Conservation (phyloP, 2,113 vertebrate genomes). For the Mionectes macconnelli region DNA sequence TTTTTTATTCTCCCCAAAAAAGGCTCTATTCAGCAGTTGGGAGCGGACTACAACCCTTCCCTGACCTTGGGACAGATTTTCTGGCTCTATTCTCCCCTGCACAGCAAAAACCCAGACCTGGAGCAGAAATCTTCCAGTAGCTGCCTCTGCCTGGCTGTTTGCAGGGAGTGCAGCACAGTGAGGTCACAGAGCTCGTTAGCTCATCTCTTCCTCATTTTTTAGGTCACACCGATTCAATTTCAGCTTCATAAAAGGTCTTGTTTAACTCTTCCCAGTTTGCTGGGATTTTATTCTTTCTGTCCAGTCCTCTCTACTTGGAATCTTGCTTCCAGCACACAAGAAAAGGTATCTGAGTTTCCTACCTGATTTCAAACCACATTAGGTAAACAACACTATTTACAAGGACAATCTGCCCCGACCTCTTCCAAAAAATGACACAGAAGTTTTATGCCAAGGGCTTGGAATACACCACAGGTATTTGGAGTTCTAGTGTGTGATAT, state of each 20-base stretch:
- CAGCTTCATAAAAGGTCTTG: neutral
- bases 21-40: neutral
- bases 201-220: neutral
- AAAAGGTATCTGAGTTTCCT: neutral
- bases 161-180: neutral
- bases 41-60: neutral
- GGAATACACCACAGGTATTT: neutral
- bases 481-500: neutral
- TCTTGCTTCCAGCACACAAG: neutral
- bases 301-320: neutral
- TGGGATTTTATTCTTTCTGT: neutral
- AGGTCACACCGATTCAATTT: neutral
- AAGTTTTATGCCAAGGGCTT: neutral
- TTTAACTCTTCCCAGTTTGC: neutral
- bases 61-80: conserved; percentile 25
- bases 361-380: neutral
- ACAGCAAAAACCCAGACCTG: neutral
- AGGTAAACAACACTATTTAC: neutral
- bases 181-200: neutral
- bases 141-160: neutral
- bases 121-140: neutral
- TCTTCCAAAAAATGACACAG: neutral
- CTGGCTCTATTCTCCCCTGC: neutral
- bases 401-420: neutral
- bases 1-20: neutral